Conservation (phyloP, 2,113 vertebrate genomes). For the Parus major region DNA sequence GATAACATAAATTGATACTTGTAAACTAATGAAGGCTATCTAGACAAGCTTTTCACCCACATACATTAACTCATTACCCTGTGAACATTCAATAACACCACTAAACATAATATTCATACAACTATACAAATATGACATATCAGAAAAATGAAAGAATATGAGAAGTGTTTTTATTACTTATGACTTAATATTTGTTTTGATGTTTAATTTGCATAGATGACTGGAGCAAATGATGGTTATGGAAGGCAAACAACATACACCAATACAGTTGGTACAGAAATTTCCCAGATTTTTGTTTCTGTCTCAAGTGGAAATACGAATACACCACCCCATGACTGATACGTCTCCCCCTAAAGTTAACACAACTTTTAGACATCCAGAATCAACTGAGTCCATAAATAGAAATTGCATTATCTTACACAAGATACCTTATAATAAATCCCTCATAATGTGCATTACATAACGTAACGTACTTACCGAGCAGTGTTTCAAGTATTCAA, state of each 20-base stretch:
- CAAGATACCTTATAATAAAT: not conserved
- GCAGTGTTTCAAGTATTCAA: too few relatives aligned
- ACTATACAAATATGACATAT: not conserved
- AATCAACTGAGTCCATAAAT: not conserved
- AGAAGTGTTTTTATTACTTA: not conserved
- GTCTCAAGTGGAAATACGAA: not conserved
- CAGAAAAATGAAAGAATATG: not conserved
- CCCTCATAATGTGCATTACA: not conserved
- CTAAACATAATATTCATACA: not conserved
- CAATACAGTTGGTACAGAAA: not conserved
- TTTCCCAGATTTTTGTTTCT: not conserved
- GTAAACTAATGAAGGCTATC: not conserved
- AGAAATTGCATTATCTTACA: not conserved
- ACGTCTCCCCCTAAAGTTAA: not conserved
- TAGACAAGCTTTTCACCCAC: not conserved
- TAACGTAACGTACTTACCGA: not conserved
- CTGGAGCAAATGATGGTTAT: not conserved
- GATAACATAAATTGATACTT: not conserved
- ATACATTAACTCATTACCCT: not conserved
- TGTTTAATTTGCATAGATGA: not conserved
- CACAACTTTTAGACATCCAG: not conserved
- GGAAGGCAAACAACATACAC: not conserved
- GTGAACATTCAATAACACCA: not conserved
- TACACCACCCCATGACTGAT: rapidly evolving
- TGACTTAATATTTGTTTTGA: not conserved